Evolutionary conservation across 2,797 vertebrate genomes (phyloP), one percentile per base, ranked within the genome.

Genomic region (Syngnathus acus): DNA sequence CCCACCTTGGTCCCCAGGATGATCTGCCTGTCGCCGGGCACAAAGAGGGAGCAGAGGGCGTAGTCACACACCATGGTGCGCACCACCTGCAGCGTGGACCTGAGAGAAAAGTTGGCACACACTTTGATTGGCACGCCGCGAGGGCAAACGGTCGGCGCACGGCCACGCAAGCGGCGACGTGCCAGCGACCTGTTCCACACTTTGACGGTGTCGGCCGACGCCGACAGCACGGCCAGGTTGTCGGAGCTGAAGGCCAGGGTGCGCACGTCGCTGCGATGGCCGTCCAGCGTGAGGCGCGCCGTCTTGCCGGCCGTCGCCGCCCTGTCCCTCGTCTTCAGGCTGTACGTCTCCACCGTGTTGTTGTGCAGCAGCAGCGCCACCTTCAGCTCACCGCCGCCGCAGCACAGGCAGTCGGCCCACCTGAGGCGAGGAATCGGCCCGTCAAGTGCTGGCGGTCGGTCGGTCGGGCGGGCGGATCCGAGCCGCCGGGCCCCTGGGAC

Each of bases 181-280:
- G 43, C 10, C 43, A 13, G 11, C 14, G 16, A 97, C 97, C 97
- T 95, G 91, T 99, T 99, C 97, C 97, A 99, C 58, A 99, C 91
- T 88, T 98, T 99, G 53, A 95, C 84, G 0, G 94, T 95, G 70
- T 99, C 96, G 1, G 93, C 94, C 0, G 97, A 93, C 5, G 94
- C 97, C 0, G 97, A 98, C 10, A 99, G 93, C 62, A 99, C 13
- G 10, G 95, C 95, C 66, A 97, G 93, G 75, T 97, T 99, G 83
- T 99, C 96, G 0, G 97, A 98, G 87, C 97, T 99, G 79, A 99
- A 99, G 55, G 94, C 91, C 86, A 99, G 68, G 0, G 96, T 99
- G 60, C 97, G 93, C 61, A 91, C 94, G 1, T 98, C 96, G 0
- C 93, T 95, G 71, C 95, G 94, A 66, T 99, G 97, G 1, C 95